phyloP scores from a whole-genome alignment of 2,113 vertebrate species.

The Platanista minor region DNA sequence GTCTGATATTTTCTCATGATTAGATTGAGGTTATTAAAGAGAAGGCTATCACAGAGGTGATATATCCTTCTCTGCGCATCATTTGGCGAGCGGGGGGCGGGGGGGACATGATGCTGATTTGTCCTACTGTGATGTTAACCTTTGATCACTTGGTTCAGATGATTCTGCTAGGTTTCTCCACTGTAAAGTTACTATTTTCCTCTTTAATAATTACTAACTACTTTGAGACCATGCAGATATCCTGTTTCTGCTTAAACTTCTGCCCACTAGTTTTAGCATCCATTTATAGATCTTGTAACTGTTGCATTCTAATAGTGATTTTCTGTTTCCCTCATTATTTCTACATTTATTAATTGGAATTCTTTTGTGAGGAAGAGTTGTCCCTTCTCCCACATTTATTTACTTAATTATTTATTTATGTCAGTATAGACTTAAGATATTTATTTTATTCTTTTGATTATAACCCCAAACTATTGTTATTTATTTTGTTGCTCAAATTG shows the following conservation, averaged over 20 bases:
- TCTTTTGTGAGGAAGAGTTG: not conserved
- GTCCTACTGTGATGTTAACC: not conserved
- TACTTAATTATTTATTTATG: not conserved
- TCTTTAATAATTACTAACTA: not conserved
- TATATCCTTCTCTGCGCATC: not conserved
- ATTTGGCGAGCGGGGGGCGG: accelerated
- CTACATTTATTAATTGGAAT: slow-evolving; percentile 9
- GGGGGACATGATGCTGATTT: not conserved
- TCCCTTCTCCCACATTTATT: not conserved
- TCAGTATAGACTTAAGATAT: not conserved
- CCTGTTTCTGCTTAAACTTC: not conserved
- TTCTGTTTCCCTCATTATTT: slow-evolving; percentile 1
- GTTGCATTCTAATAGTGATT: not conserved
- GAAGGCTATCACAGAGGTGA: not conserved
- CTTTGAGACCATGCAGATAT: not conserved
- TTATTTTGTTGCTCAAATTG: not conserved
- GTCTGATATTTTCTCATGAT: not conserved
- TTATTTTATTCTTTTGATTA: not conserved
- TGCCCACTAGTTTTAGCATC: not conserved
- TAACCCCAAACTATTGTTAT: not conserved
- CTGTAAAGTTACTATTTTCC: not conserved
- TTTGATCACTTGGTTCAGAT: not conserved
- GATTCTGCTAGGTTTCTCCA: not conserved
- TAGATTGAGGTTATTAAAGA: not conserved
- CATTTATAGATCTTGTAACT: not conserved